Evolutionary conservation across 2,113 vertebrate species (phyloP).

Genomic region (Coryphaenoides rupestris): DNA sequence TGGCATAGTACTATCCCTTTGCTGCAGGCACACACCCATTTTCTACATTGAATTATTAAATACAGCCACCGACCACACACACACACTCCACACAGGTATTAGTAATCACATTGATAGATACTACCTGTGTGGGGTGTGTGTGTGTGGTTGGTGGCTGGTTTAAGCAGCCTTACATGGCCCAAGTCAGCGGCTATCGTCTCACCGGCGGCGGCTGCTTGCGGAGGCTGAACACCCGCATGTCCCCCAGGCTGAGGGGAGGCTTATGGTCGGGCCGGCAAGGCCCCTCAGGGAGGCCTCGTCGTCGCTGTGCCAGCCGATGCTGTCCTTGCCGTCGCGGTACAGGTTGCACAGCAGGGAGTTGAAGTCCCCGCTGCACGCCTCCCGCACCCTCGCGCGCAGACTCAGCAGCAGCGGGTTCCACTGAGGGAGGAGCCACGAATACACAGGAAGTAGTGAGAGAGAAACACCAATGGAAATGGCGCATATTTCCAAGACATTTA

Average conservation of each 20-base stretch:
- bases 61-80: too few species aligned
- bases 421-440: constrained; percentile 63
- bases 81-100: background rate
- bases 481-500: too few species aligned
- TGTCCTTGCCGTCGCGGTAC: constrained; percentile 87
- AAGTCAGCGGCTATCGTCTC: constrained; percentile 52
- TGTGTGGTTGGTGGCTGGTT: too few species aligned
- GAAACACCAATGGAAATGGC: background rate
- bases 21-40: too few species aligned
- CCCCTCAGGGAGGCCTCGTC: constrained; percentile 82
- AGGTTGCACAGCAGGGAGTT: constrained; percentile 94
- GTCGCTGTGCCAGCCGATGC: constrained; percentile 95
- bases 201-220: constrained; percentile 87
- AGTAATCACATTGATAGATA: too few species aligned
- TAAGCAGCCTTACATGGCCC: too few species aligned
- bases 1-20: too few species aligned
- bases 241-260: constrained; percentile 90
- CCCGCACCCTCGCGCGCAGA: constrained; percentile 71
- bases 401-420: constrained; percentile 82
- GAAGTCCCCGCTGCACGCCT: constrained; percentile 72
- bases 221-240: constrained; percentile 87
- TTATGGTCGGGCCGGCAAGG: constrained; percentile 78
- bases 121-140: too few species aligned
- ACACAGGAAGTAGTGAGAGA: constrained; percentile 17
- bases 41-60: too few species aligned